Base-by-base conservation (phyloP, 2,113 vertebrate genomes). In the Phainopepla nitens region DNA sequence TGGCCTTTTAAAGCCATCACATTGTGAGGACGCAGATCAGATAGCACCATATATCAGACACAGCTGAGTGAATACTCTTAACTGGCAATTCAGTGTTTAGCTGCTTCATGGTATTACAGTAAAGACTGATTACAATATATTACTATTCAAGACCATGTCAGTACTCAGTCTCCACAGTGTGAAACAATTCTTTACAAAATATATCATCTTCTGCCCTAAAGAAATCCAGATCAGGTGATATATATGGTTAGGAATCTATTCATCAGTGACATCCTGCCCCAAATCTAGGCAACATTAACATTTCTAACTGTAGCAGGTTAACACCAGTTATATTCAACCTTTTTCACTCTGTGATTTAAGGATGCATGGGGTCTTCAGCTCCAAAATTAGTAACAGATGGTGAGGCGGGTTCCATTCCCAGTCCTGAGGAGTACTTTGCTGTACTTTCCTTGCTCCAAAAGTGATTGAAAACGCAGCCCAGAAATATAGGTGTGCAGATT, bases 371-470 rank as follows among this genome's bases (percentile, higher is more conserved):
- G 92, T 96, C 94, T 97, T 97, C 85, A 82, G 47, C 78, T 97
- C 82, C 92, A 96, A 97, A 98, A 98, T 96, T 81, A 93, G 71
- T 81, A 98, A 95, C 97, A 98, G 97, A 97, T 98, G 97, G 96
- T 91, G 90, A 97, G 90, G 90, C 33, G 2, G 96, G 90, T 97
- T 94, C 94, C 87, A 89, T 97, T 98, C 91, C 88, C 96, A 92
- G 88, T 96, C 80, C 94, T 94, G 89, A 97, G 82, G 96, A 96
- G 75, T 70, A 95, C 72, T 97, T 97, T 91, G 72, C 93, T 97
- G 58, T 44, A 93, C 51, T 84, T 95, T 57, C 47, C 80, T 83
- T 91, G 80, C 91, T 96, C 90, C 92, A 96, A 88, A 95, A 96
- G 53, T 82, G 87, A 94, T 93, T 95, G 94, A 95, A 93, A 97